Percentiles rank a stretch among this genome's conserved stretches.
These are phyloP conservation scores for Metridium senile DNA, from an alignment of 92 coral and sea anemone genomes.

Conservation along the genomic window DNA sequence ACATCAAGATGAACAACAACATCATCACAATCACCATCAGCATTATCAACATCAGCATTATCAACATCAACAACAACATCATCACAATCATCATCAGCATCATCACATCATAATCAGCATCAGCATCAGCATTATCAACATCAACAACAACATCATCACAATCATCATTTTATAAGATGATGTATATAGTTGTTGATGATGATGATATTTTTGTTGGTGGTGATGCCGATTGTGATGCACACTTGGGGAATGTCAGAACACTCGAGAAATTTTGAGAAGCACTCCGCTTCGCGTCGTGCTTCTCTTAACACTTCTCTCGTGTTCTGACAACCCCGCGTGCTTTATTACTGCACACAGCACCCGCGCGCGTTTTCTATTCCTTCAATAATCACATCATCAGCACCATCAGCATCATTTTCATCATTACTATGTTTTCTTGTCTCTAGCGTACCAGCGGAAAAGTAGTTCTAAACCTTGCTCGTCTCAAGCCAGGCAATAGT, in stretches of 20 bases:
- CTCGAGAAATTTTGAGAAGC: too few relatives aligned
- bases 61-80: not conserved
- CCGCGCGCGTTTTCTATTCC: too few relatives aligned
- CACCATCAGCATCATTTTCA: not conserved
- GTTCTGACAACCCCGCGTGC: too few relatives aligned
- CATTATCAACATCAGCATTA: not conserved
- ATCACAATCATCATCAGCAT: not conserved
- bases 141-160: not conserved
- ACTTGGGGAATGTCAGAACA: too few relatives aligned
- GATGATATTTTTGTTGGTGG: too few relatives aligned
- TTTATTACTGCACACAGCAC: too few relatives aligned
- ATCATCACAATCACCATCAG: not conserved
- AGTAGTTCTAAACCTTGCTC: slow-evolving; percentile 77
- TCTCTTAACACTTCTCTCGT: too few relatives aligned
- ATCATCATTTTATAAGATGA: too few relatives aligned
- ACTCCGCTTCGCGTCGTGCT: too few relatives aligned
- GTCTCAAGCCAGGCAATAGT: slow-evolving; percentile 90
- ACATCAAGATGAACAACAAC: not conserved
- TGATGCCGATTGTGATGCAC: too few relatives aligned
- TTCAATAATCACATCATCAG: too few relatives aligned
- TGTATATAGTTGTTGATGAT: too few relatives aligned
- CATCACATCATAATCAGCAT: not conserved
- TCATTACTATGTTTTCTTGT: not conserved
- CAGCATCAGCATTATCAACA: not conserved
- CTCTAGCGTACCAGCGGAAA: slow-evolving; percentile 91